Percentiles rank a stretch among this genome's conserved stretches.
Conservation (phyloP, 2,797 vertebrate species). For the Megaceryle alcyon region DNA sequence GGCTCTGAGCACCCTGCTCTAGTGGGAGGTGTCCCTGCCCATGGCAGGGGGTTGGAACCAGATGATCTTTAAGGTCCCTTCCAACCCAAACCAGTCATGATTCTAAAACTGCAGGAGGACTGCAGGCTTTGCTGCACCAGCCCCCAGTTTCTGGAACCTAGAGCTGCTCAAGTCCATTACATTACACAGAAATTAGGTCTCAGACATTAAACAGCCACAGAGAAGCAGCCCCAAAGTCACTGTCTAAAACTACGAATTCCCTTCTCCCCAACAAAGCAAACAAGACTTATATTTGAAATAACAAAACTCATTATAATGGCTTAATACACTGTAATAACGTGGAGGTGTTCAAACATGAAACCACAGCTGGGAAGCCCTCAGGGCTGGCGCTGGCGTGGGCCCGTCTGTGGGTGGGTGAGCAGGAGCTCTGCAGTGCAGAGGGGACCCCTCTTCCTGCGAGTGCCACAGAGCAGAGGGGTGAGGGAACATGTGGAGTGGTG, state of each 20-base stretch:
- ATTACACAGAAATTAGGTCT: not conserved
- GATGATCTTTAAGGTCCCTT: too few relatives aligned
- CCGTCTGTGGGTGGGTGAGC: not conserved
- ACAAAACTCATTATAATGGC: constrained; percentile 40
- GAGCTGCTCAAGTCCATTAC: not conserved
- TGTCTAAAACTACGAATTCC: constrained; percentile 59
- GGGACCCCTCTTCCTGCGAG: not conserved
- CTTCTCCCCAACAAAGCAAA: constrained; percentile 65
- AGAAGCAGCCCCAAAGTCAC: constrained; percentile 8
- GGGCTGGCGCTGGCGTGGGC: constrained; percentile 26
- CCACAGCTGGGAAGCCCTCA: constrained; percentile 29
- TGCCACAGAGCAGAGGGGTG: not conserved
- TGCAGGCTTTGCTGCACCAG: not conserved
- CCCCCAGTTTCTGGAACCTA: not conserved
- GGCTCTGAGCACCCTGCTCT: too few relatives aligned
- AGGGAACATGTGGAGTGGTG: not conserved
- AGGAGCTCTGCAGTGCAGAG: not conserved
- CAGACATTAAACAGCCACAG: not conserved
- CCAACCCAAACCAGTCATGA: too few relatives aligned
- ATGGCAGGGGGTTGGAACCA: too few relatives aligned
- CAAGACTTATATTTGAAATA: constrained; percentile 54
- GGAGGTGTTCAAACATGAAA: constrained; percentile 40
- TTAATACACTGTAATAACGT: constrained; percentile 31
- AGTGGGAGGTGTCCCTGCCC: too few relatives aligned
- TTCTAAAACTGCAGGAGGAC: not conserved